phyloP scores from a whole-genome alignment of 2,797 vertebrate species.

The Phrynocephalus forsythii region DNA sequence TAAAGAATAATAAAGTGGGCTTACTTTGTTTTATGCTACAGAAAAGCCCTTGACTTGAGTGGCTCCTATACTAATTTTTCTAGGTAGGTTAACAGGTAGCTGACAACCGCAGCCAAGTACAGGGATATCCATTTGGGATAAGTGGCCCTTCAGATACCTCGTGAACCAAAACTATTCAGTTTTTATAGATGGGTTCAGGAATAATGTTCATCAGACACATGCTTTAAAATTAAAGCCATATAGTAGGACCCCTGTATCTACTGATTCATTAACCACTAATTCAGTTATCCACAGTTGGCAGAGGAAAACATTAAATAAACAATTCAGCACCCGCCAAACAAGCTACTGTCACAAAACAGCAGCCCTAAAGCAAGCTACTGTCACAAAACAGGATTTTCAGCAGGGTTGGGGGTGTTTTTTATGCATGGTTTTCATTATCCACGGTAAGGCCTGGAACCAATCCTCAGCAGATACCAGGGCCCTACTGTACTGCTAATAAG shows the following conservation, averaged over 20 bases:
- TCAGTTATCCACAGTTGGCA: too few species aligned
- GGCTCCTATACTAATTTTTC: background rate
- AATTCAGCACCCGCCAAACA: too few species aligned
- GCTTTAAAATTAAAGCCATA: conserved; percentile 27
- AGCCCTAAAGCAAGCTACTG: too few species aligned
- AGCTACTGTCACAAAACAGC: too few species aligned
- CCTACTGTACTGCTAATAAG: conserved; percentile 22
- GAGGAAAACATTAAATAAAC: too few species aligned
- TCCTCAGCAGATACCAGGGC: too few species aligned
- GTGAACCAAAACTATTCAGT: background rate
- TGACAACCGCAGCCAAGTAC: background rate
- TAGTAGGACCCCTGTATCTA: background rate
- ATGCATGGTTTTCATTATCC: too few species aligned
- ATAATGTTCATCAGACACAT: background rate
- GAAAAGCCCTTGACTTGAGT: background rate
- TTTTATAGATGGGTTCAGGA: background rate
- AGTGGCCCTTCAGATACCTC: background rate
- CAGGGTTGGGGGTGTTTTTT: too few species aligned
- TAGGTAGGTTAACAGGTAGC: background rate
- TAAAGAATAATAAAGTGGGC: background rate
- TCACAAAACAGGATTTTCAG: too few species aligned
- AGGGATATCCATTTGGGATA: background rate
- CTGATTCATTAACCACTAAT: too few species aligned
- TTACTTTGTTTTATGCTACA: background rate
- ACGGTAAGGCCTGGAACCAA: too few species aligned